Percentiles rank a stretch among this genome's conserved stretches.
Evolutionary conservation across 2,797 vertebrate species (phyloP).

Genomic region (Ammospiza maritima): DNA sequence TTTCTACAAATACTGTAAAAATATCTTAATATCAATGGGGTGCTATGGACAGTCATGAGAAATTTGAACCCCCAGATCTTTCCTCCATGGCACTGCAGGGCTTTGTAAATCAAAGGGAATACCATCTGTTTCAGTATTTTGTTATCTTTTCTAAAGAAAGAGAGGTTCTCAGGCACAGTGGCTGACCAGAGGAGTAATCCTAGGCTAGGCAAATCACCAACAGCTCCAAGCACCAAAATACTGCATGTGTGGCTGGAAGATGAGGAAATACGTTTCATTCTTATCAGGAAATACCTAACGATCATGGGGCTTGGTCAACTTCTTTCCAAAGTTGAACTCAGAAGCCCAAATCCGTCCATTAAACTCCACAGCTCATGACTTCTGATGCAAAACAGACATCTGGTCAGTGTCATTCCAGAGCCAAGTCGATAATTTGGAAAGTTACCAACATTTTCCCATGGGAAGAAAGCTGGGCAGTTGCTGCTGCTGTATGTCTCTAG

Average conservation of each 20-base stretch:
- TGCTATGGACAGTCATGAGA: not conserved
- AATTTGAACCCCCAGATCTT: not conserved
- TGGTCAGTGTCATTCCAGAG: slow-evolving; percentile 6
- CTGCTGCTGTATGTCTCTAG: slow-evolving; percentile 2
- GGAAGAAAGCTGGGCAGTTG: slow-evolving; percentile 47
- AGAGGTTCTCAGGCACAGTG: not conserved
- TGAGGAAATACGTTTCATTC: not conserved
- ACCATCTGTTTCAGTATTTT: not conserved
- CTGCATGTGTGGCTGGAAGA: not conserved
- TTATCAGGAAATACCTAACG: not conserved
- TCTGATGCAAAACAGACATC: slow-evolving; percentile 38
- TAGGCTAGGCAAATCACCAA: not conserved
- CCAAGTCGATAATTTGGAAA: not conserved
- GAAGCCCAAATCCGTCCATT: not conserved
- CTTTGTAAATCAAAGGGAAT: not conserved
- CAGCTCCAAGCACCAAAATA: not conserved
- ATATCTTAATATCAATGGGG: not conserved
- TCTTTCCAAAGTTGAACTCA: not conserved
- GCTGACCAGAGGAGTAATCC: not conserved
- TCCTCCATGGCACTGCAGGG: not conserved
- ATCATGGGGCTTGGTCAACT: not conserved
- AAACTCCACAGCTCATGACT: not conserved
- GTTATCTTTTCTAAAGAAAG: not conserved
- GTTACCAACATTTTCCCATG: slow-evolving; percentile 12
- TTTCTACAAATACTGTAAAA: not conserved